A percentile compares a stretch with the other conserved stretches of the same genome.
These are phyloP conservation scores for Pavo muticus DNA, from an alignment of 2,113 vertebrate genomes.

Conservation along the genomic window DNA sequence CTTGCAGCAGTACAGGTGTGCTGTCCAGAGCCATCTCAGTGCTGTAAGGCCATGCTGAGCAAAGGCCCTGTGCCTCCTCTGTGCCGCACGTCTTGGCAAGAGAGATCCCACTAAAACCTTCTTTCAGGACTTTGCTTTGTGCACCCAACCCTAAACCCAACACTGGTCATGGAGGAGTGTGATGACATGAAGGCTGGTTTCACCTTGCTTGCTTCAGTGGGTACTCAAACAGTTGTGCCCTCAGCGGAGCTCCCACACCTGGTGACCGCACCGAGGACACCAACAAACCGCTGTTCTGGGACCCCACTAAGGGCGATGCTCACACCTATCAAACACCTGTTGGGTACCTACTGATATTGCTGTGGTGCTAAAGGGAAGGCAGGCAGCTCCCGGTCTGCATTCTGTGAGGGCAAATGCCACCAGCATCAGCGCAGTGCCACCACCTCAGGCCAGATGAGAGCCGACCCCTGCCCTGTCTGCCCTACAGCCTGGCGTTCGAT, in stretches of 20 bases:
- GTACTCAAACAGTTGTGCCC: neutral
- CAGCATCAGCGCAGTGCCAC: neutral
- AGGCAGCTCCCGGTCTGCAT: neutral
- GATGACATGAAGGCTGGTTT: neutral
- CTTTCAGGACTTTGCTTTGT: neutral
- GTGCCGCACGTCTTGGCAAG: neutral
- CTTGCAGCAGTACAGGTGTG: neutral
- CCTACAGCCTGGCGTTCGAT: neutral
- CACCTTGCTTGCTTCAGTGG: neutral
- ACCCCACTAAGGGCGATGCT: rapidly evolving
- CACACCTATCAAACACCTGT: rapidly evolving
- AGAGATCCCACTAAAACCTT: neutral
- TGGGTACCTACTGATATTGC: neutral
- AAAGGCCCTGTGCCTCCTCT: neutral
- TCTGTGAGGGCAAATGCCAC: neutral
- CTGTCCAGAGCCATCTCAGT: neutral
- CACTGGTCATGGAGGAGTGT: neutral
- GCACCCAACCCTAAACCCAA: no score
- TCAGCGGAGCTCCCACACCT: neutral
- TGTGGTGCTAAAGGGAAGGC: rapidly evolving
- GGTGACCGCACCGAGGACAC: neutral
- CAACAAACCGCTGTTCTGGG: neutral
- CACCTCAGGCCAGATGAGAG: rapidly evolving
- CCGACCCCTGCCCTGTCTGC: neutral
- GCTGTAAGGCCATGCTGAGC: neutral